Evolutionary conservation across 2,888 invertebrate species (phyloP).

Genomic region (Falcaria lacertinaria): DNA sequence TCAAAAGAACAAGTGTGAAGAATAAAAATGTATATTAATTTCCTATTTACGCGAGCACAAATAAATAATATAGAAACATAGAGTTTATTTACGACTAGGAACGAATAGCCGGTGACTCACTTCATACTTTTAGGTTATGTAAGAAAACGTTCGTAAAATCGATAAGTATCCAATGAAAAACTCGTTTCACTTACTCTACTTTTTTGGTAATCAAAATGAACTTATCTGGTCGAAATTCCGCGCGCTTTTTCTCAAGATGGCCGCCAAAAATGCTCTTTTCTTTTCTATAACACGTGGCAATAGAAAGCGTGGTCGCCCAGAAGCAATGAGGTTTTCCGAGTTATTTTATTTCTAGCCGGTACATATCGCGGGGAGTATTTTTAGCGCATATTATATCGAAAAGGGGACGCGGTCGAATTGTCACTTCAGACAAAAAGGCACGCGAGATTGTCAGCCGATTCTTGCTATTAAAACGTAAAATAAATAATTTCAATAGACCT

Average conservation of each 20-base stretch:
- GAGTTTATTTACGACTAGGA: neutral
- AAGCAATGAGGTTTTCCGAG: conserved; percentile 37
- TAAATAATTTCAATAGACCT: too few species aligned
- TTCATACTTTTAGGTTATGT: neutral
- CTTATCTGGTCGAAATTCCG: conserved; percentile 19
- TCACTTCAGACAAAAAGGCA: conserved; percentile 24
- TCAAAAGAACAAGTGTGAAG: neutral
- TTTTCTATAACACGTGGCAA: conserved; percentile 35
- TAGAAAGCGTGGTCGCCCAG: conserved; percentile 31
- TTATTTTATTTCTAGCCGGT: conserved; percentile 59
- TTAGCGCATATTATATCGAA: conserved; percentile 39
- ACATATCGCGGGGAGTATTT: conserved; percentile 56
- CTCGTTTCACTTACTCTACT: neutral
- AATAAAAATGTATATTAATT: neutral
- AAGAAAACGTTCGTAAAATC: neutral
- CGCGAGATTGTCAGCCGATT: too few species aligned
- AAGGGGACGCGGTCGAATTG: conserved; percentile 39
- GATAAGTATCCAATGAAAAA: neutral
- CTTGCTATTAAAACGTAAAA: too few species aligned
- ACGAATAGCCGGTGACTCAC: neutral
- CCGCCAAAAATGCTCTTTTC: neutral
- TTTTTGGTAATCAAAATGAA: conserved; percentile 1
- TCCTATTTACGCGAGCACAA: neutral
- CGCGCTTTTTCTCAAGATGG: conserved; percentile 19
- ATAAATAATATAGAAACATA: neutral